A percentile compares a stretch with the other conserved stretches of the same genome.
phyloP scores from a whole-genome alignment of 2,888 invertebrate species.

The Poecilobothrus nobilitatus region DNA sequence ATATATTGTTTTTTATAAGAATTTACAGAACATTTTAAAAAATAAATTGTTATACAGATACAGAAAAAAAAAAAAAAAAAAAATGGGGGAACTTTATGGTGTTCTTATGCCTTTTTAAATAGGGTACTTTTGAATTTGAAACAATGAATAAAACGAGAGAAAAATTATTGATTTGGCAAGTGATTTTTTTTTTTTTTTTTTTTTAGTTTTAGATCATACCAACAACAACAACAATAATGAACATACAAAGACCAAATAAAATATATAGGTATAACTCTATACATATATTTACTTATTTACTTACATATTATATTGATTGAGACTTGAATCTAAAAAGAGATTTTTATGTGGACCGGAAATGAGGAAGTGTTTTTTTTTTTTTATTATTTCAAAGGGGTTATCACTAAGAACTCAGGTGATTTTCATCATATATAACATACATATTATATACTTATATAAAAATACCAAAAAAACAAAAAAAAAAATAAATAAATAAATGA shows the following conservation, averaged over 20 bases:
- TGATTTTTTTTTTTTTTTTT: not conserved
- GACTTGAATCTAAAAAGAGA: not conserved
- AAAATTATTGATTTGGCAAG: slow-evolving; percentile 4
- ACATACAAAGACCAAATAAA: no score
- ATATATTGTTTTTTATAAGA: not conserved
- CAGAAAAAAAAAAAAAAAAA: not conserved
- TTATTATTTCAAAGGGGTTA: not conserved
- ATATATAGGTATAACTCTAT: no score
- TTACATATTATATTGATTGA: no score
- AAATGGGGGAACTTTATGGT: not conserved
- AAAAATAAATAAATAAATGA: no score
- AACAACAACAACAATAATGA: not conserved
- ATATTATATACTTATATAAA: no score
- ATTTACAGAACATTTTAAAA: not conserved
- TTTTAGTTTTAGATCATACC: not conserved
- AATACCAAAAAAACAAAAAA: no score
- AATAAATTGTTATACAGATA: not conserved
- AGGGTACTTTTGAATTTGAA: not conserved
- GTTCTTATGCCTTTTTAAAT: not conserved
- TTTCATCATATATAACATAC: no score
- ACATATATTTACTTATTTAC: not conserved
- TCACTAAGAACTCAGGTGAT: not conserved
- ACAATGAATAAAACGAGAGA: not conserved
- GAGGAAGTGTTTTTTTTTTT: slow-evolving; percentile 9
- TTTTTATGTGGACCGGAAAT: slow-evolving; percentile 9